These are phyloP conservation scores for Clepsis dumicolana DNA, from an alignment of 2,888 invertebrate species.

Conservation along the genomic window DNA sequence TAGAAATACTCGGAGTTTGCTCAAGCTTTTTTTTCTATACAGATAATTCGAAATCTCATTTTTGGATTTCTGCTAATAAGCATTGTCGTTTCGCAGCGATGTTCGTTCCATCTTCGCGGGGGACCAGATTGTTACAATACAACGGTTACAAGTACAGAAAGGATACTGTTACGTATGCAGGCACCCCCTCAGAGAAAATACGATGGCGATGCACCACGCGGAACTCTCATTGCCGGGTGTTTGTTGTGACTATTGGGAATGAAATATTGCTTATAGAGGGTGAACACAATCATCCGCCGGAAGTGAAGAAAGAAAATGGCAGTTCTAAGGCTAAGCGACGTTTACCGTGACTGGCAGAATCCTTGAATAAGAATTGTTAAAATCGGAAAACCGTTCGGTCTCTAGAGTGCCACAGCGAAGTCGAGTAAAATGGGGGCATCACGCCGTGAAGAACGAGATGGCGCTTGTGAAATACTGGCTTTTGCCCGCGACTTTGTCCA, in stretches of 20 bases:
- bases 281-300: slow-evolving; percentile 3
- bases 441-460: too few species aligned
- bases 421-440: too few species aligned
- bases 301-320: not conserved
- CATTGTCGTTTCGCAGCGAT: slow-evolving; percentile 17
- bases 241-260: not conserved
- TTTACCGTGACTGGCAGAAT: too few species aligned
- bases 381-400: too few species aligned
- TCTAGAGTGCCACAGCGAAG: too few species aligned
- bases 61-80: not conserved
- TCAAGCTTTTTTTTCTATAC: too few species aligned
- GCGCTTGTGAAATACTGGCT: too few species aligned
- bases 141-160: slow-evolving; percentile 42
- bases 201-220: slow-evolving; percentile 10
- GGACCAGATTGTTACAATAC: slow-evolving; percentile 44
- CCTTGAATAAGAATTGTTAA: too few species aligned
- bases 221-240: not conserved
- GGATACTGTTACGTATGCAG: not conserved
- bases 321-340: not conserved
- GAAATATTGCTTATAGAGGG: not conserved
- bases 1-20: not conserved
- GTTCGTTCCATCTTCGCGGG: slow-evolving; percentile 46
- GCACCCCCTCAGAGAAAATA: not conserved
- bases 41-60: not conserved
- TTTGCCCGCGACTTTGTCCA: too few species aligned